Percentiles rank a stretch among this genome's conserved stretches.
phyloP scores from a whole-genome alignment of 2,113 vertebrate genomes.

The Misgurnus anguillicaudatus region DNA sequence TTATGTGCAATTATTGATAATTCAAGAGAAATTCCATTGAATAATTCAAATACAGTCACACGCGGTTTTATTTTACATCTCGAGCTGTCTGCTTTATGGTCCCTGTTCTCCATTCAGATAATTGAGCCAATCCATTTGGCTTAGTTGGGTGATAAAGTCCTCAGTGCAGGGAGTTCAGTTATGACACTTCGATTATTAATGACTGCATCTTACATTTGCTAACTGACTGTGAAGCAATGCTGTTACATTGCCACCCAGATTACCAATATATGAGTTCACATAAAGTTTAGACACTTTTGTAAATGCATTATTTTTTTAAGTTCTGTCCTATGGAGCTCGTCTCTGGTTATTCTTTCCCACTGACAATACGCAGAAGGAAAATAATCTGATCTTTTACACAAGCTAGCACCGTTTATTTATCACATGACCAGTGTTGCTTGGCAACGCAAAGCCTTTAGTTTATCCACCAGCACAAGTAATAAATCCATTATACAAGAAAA shows the following conservation, averaged over 20 bases:
- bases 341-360: constrained; percentile 26
- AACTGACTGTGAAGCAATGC: neutral
- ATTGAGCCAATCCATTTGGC: constrained; percentile 39
- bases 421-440: constrained; percentile 50
- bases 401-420: constrained; percentile 40
- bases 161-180: constrained; percentile 15
- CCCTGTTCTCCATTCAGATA: constrained; percentile 20
- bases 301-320: constrained; percentile 24
- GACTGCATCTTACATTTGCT: constrained; percentile 23
- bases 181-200: constrained; percentile 28
- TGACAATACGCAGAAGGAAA: constrained; percentile 29
- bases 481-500: constrained; percentile 44
- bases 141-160: constrained; percentile 33
- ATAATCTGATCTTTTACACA: constrained; percentile 35
- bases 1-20: constrained; percentile 27
- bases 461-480: constrained; percentile 45
- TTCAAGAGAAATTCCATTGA: constrained; percentile 28
- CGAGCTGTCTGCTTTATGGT: neutral
- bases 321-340: constrained; percentile 1
- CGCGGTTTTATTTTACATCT: neutral
- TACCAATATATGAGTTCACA: neutral
- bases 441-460: constrained; percentile 49
- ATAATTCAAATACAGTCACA: constrained; percentile 33
- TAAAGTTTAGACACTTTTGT: constrained; percentile 13
- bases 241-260: constrained; percentile 3